Evolutionary conservation across 2,888 invertebrate genomes (phyloP).

Genomic region (Folsomia candida): DNA sequence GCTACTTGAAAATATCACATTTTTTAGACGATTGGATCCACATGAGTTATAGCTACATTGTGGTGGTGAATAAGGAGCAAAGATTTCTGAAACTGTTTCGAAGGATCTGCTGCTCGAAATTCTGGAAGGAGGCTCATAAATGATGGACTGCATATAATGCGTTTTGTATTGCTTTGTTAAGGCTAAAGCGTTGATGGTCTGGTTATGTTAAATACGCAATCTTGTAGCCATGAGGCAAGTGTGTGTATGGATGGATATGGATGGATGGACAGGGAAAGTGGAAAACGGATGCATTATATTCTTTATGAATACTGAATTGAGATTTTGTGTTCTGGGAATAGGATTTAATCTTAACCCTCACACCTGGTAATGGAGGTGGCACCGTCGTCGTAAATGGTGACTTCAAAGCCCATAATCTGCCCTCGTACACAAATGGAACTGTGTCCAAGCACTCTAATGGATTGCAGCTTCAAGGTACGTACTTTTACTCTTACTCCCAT

Average conservation of each 20-base stretch:
- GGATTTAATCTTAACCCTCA: constrained; percentile 49
- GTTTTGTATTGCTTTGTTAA: not conserved
- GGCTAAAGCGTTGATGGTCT: not conserved
- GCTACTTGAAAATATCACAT: not conserved
- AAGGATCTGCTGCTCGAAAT: not conserved
- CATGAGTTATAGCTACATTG: no score
- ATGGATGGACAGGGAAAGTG: constrained; percentile 22
- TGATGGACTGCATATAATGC: not conserved
- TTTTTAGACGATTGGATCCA: not conserved
- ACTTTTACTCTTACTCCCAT: constrained; percentile 8
- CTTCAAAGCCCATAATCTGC: constrained; percentile 46
- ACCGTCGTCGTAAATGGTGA: constrained; percentile 41
- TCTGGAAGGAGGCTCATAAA: not conserved
- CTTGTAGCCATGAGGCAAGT: not conserved
- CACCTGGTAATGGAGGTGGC: constrained; percentile 47
- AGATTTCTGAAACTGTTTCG: not conserved
- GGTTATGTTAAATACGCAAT: not conserved
- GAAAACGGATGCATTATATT: constrained; percentile 34
- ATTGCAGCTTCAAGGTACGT: constrained; percentile 48
- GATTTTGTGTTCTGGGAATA: constrained; percentile 19
- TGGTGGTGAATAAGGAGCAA: not conserved
- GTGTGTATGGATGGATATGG: constrained; percentile 12
- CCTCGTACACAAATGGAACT: constrained; percentile 41
- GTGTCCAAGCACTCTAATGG: constrained; percentile 43
- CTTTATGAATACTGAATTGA: constrained; percentile 26